Percentiles rank a stretch among this genome's conserved stretches.
Conservation (phyloP, 2,113 vertebrate genomes). For the Corythoichthys intestinalis region DNA sequence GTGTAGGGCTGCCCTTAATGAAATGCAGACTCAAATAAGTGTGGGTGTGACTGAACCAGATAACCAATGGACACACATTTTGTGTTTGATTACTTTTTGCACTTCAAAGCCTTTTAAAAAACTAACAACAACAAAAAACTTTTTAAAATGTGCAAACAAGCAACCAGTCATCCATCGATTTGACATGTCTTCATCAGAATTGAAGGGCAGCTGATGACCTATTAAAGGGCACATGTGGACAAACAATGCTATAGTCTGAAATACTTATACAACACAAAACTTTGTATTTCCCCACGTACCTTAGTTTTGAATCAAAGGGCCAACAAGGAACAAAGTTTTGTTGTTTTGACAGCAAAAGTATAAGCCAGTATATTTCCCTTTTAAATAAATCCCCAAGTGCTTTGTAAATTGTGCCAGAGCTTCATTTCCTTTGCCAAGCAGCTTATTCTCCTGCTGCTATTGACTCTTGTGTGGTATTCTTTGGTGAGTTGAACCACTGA, state of each 20-base stretch:
- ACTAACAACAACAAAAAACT: neutral
- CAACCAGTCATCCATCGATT: too few species aligned
- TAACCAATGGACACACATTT: neutral
- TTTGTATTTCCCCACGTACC: neutral
- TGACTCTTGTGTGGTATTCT: neutral
- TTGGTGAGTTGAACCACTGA: neutral
- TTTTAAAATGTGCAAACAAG: too few species aligned
- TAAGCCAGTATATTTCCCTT: neutral
- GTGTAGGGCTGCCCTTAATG: neutral
- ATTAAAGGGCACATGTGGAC: neutral
- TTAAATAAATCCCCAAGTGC: neutral
- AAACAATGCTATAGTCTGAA: neutral
- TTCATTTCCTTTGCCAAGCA: neutral
- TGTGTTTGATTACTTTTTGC: neutral
- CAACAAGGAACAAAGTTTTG: neutral
- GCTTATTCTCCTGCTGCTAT: slow-evolving; percentile 1
- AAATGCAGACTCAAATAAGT: neutral
- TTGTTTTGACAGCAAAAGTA: neutral
- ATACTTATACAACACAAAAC: neutral
- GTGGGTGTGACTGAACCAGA: neutral
- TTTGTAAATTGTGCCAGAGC: neutral
- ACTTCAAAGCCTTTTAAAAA: neutral
- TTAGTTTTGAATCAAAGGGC: neutral
- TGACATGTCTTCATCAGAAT: too few species aligned
- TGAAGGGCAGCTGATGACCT: too few species aligned